phyloP scores from a whole-genome alignment of 2,113 vertebrate species.

The Gadus chalcogrammus region DNA sequence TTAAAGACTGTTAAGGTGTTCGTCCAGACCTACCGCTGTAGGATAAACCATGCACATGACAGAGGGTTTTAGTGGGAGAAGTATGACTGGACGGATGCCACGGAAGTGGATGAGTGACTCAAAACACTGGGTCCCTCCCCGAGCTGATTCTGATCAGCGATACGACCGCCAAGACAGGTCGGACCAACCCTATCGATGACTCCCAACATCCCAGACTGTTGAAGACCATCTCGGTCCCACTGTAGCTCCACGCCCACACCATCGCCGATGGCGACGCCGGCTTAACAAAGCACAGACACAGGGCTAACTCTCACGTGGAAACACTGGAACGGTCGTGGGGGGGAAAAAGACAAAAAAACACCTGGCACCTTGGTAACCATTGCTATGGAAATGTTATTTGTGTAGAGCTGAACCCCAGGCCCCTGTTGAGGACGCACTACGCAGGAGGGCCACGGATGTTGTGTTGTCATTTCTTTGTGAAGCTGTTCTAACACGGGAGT shows the following conservation, averaged over 20 bases:
- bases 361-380: slow-evolving; percentile 64
- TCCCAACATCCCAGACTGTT: too few relatives aligned
- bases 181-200: too few relatives aligned
- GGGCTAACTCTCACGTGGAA: slow-evolving; percentile 51
- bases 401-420: slow-evolving; percentile 50
- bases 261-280: slow-evolving; percentile 38
- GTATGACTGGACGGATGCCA: too few relatives aligned
- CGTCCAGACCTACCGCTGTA: too few relatives aligned
- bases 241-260: slow-evolving; percentile 29
- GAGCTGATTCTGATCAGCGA: too few relatives aligned
- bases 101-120: too few relatives aligned
- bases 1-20: too few relatives aligned
- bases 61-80: too few relatives aligned
- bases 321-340: slow-evolving; percentile 45
- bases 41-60: too few relatives aligned
- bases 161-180: too few relatives aligned
- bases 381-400: slow-evolving; percentile 65
- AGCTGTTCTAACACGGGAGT: slow-evolving; percentile 51
- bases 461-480: slow-evolving; percentile 54
- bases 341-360: slow-evolving; percentile 26
- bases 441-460: slow-evolving; percentile 47
- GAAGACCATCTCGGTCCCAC: too few relatives aligned
- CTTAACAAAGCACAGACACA: slow-evolving; percentile 58
- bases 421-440: slow-evolving; percentile 48
- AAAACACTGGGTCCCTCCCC: too few relatives aligned